Evolutionary conservation across 2,797 vertebrate species (phyloP).

Genomic region (Sebastes paucispinis): DNA sequence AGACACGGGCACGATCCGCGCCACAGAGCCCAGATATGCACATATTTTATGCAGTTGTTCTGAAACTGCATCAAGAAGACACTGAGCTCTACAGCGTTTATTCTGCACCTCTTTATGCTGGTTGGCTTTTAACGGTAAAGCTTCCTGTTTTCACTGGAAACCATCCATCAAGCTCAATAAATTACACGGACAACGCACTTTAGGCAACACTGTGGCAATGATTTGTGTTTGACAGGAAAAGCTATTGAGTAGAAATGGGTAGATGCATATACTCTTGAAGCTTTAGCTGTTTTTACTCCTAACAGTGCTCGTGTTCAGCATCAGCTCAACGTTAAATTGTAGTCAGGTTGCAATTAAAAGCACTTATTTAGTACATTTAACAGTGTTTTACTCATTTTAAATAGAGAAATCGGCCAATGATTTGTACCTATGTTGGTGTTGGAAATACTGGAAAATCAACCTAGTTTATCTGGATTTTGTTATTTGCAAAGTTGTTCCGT

Average conservation of each 20-base stretch:
- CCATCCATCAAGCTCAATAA: slow-evolving; percentile 10
- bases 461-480: neutral
- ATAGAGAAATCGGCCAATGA: neutral
- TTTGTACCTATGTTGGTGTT: neutral
- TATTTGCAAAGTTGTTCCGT: neutral
- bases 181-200: slow-evolving; percentile 2
- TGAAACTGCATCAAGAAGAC: slow-evolving; percentile 3
- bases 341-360: neutral
- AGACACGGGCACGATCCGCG: neutral
- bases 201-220: neutral
- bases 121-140: slow-evolving; percentile 18
- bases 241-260: neutral
- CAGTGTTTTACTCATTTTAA: neutral
- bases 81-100: neutral
- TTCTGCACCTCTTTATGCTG: neutral
- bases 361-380: neutral
- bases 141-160: slow-evolving; percentile 25
- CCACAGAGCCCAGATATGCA: neutral
- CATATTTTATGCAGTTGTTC: slow-evolving; percentile 16
- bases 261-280: neutral
- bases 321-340: neutral
- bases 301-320: neutral
- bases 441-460: neutral
- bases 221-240: slow-evolving; percentile 53
- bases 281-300: neutral